Conservation (phyloP, 2,888 invertebrate species). For the Meiosimyza decipiens region DNA sequence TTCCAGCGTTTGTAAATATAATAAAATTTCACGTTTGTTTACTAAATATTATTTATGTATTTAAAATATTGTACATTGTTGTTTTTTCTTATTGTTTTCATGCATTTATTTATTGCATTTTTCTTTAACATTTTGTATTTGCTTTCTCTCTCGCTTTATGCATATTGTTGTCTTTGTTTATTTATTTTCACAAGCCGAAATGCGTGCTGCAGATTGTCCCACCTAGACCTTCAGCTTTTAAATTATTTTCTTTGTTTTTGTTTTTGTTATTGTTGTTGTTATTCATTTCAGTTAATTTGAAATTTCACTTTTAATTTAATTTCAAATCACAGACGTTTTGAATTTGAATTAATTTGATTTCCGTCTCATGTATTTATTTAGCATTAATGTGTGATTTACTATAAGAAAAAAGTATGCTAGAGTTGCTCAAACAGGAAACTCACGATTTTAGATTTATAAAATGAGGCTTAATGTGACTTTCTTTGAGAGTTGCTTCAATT, state of each 20-base stretch:
- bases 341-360: constrained; percentile 13
- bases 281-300: not conserved
- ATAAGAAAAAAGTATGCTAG: not conserved
- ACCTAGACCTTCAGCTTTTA: too few species aligned
- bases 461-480: too few species aligned
- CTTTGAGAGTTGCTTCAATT: too few species aligned
- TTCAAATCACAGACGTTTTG: not conserved
- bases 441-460: too few species aligned
- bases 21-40: too few species aligned
- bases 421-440: not conserved
- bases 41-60: not conserved
- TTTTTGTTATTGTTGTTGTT: not conserved
- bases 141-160: not conserved
- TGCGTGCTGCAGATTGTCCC: too few species aligned
- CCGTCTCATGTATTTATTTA: constrained; percentile 7
- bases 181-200: too few species aligned
- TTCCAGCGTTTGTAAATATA: too few species aligned
- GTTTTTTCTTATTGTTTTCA: not conserved
- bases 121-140: not conserved
- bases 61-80: not conserved
- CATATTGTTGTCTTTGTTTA: constrained; percentile 4
- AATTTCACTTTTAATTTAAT: constrained; percentile 17
- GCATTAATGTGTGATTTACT: constrained; percentile 7
- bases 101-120: not conserved
- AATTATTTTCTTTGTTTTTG: constrained; percentile 3